phyloP scores from a whole-genome alignment of 2,888 invertebrate species.

The Philereme transversata region DNA sequence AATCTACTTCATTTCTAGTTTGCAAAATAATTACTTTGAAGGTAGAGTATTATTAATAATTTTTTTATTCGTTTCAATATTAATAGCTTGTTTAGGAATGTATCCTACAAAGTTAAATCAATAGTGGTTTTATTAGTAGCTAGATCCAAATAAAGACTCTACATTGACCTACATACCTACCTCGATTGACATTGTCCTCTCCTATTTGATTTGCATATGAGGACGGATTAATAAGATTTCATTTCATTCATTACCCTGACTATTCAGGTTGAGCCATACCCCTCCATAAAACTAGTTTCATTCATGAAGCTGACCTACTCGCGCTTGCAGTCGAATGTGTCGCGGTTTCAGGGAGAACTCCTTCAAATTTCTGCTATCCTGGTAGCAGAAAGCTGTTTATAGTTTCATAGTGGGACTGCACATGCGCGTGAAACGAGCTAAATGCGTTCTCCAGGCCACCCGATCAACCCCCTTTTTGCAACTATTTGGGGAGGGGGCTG shows the following conservation, averaged over 20 bases:
- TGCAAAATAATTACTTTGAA: too few relatives aligned
- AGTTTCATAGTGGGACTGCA: constrained; percentile 6
- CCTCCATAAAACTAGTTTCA: neutral
- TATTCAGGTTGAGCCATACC: neutral
- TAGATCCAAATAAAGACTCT: constrained; percentile 1
- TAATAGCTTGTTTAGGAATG: too few relatives aligned
- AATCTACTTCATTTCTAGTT: too few relatives aligned
- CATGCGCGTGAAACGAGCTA: neutral
- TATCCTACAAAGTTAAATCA: too few relatives aligned
- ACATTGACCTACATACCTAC: constrained; percentile 7
- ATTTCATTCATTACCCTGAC: too few relatives aligned
- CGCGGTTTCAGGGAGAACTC: neutral
- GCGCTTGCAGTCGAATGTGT: neutral
- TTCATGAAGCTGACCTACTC: neutral
- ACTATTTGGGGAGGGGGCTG: neutral
- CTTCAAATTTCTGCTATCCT: constrained; percentile 4
- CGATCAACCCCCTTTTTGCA: neutral
- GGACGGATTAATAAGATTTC: too few relatives aligned
- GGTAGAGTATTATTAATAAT: too few relatives aligned
- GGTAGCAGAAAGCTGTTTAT: constrained; percentile 8
- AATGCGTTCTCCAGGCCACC: neutral
- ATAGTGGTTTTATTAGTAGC: too few relatives aligned
- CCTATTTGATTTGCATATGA: neutral
- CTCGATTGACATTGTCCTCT: constrained; percentile 1
- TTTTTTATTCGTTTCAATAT: too few relatives aligned